phyloP scores from a whole-genome alignment of 2,888 invertebrate genomes.

The Automeris io region DNA sequence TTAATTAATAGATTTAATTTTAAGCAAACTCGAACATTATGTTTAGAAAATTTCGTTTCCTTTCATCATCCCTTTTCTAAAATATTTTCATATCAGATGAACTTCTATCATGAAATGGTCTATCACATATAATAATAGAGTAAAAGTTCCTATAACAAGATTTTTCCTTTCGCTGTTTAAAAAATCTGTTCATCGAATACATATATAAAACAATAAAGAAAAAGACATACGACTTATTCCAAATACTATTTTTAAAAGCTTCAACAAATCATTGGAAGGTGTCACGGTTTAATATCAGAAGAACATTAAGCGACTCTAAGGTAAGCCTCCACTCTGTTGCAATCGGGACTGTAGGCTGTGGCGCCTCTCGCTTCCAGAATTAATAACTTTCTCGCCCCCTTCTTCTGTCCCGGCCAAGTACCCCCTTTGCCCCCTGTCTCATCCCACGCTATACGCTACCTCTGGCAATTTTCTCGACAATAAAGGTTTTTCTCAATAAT shows the following conservation, averaged over 20 bases:
- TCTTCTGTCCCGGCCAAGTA: constrained; percentile 24
- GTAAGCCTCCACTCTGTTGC: constrained; percentile 66
- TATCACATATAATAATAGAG: no score
- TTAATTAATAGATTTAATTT: no score
- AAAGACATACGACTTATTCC: background rate
- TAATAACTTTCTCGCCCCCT: constrained; percentile 69
- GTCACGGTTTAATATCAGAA: constrained; percentile 55
- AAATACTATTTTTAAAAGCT: background rate
- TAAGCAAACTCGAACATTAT: no score
- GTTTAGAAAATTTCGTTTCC: no score
- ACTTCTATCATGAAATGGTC: no score
- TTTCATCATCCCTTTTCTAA: no score
- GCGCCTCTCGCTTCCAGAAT: constrained; percentile 73
- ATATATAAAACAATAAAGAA: background rate
- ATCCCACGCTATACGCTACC: constrained; percentile 29
- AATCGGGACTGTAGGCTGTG: constrained; percentile 66
- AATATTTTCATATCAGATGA: no score
- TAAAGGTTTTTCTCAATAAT: constrained; percentile 1
- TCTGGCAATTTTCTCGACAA: constrained; percentile 37
- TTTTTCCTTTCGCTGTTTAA: no score
- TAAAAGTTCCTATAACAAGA: no score
- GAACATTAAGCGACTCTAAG: constrained; percentile 67
- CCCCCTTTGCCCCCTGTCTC: constrained; percentile 30
- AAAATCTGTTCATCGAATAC: no score
- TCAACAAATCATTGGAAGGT: constrained; percentile 12